Base-by-base conservation (phyloP, 2,888 invertebrate genomes). In the Leptopilina myrica region DNA sequence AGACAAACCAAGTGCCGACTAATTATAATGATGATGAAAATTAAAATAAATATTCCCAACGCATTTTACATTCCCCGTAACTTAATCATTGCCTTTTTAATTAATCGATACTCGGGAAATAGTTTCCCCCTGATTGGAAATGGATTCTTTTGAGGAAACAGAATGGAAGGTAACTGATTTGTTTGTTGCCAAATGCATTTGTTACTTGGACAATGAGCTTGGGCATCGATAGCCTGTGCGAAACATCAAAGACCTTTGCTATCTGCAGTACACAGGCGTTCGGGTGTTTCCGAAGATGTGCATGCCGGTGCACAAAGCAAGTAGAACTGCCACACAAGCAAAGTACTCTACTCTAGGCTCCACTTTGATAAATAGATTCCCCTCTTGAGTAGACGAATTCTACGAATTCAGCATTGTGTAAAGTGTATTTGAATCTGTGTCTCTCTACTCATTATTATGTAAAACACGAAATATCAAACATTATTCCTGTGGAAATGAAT, bases 161-260 rank as follows among this genome's bases (percentile, higher is more conserved):
- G 53, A 53, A 56, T 73, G 7, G n/a, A 7, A 12, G 53, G 46
- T n/a, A 14, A 73, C 20, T 53, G 53, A 73, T 73, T 73, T 53
- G 49, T 53, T 26, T 73, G 4, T 2, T 73, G 15, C 33, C 33
- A 59, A 73, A 73, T 73, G 33, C 53, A 73, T 73, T 73, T 73
- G 56, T 56, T 73, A 33, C 73, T 56, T 73, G 56, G 15, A 73
- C 73, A 73, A 56, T 73, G 56, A 49, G 26, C 49, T 49, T 67
- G 12, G 46, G n/a, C 56, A 73, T 73, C 40, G 15, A 73, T 40
- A 73, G 56, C 11, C 33, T 53, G 56, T 56, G 56, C 8, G 56
- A 56, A 73, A 73, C 73, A 73, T 73, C 73, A 73, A 73, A 73
- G 73, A 73, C 73, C 73, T 73, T 56, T 40, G 56, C 33, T 73